These are phyloP conservation scores for Elephas maximus DNA, from an alignment of 2,113 vertebrate genomes.

Conservation along the genomic window DNA sequence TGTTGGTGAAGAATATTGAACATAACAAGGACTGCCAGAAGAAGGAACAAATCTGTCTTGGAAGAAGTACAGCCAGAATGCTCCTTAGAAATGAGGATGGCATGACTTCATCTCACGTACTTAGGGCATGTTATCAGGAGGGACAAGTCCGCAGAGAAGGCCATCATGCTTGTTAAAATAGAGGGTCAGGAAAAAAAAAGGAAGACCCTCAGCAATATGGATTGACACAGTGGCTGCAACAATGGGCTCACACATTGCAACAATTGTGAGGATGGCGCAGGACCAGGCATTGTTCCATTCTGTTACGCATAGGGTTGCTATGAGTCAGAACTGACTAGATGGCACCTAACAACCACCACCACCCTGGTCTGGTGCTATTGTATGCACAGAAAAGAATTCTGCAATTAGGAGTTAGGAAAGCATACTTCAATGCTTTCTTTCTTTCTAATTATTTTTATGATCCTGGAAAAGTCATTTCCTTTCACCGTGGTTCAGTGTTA, in stretches of 20 bases:
- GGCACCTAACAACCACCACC: not conserved
- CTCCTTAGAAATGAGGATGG: not conserved
- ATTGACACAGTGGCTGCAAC: not conserved
- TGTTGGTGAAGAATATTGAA: not conserved
- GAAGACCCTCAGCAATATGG: not conserved
- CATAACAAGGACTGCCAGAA: not conserved
- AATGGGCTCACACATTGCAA: not conserved
- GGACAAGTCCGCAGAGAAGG: not conserved
- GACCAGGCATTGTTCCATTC: not conserved
- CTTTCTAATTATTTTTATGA: not conserved
- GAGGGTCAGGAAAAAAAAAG: not conserved
- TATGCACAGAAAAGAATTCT: not conserved
- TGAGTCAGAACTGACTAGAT: not conserved
- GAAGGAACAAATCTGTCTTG: not conserved
- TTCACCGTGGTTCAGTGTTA: not conserved
- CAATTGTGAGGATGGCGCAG: not conserved
- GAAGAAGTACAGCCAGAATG: not conserved
- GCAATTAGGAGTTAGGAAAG: not conserved
- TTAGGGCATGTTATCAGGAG: not conserved
- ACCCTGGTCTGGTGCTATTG: not conserved
- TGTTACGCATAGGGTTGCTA: not conserved
- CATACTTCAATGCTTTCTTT: not conserved
- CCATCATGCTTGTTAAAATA: not conserved
- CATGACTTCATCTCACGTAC: not conserved
- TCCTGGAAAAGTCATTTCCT: constrained; percentile 29